Evolutionary conservation across 2,797 vertebrate species (phyloP).

Genomic region (Silurus aristotelis): DNA sequence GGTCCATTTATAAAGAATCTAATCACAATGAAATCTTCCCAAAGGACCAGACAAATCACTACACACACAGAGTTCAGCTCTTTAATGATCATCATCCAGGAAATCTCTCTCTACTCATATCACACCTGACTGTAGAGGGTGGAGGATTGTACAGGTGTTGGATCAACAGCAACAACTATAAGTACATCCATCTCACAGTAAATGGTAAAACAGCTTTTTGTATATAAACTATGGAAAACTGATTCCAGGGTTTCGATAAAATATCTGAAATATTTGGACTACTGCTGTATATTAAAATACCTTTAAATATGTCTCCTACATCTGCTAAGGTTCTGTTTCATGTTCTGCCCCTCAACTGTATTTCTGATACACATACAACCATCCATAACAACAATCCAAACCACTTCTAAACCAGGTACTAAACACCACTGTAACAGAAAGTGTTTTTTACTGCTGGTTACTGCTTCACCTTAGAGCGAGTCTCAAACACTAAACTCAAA

Average conservation of each 20-base stretch:
- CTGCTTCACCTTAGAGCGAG: too few relatives aligned
- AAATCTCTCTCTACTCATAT: too few relatives aligned
- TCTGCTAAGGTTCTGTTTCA: neutral
- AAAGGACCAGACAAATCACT: neutral
- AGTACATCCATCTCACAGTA: neutral
- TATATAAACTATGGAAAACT: neutral
- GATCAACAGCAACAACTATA: too few relatives aligned
- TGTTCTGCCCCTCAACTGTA: too few relatives aligned
- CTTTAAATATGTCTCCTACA: too few relatives aligned
- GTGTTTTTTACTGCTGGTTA: too few relatives aligned
- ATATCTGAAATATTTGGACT: neutral
- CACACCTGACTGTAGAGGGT: too few relatives aligned
- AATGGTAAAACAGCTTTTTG: neutral
- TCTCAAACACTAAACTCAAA: too few relatives aligned
- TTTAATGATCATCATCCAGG: neutral
- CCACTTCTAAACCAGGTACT: neutral
- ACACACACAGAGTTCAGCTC: conserved; percentile 14
- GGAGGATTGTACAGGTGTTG: neutral
- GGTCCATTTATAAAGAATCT: neutral
- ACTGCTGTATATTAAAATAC: neutral
- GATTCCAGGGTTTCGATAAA: too few relatives aligned
- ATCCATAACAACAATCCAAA: too few relatives aligned
- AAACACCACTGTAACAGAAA: neutral
- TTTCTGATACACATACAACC: too few relatives aligned
- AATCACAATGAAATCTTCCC: neutral